Percentiles rank a stretch among this genome's conserved stretches.
Evolutionary conservation across 2,888 invertebrate species (phyloP).

Genomic region (Pilophorus perplexus): DNA sequence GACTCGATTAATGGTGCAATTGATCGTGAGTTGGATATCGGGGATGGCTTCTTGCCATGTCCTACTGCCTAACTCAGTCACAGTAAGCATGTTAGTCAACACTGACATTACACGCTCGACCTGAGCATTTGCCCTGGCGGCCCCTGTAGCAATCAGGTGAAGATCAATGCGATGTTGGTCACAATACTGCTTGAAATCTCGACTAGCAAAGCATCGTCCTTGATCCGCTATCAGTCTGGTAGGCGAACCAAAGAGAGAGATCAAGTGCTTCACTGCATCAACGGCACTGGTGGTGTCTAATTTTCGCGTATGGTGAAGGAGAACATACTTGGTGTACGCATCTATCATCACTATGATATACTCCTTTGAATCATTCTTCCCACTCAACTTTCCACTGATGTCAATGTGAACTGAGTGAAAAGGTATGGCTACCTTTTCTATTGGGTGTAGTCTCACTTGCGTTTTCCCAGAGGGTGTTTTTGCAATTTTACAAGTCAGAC

Average conservation of each 20-base stretch:
- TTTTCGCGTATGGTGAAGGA: slow-evolving; percentile 46
- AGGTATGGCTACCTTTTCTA: slow-evolving; percentile 49
- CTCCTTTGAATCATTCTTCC: slow-evolving; percentile 49
- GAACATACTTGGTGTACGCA: slow-evolving; percentile 18
- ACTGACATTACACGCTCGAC: slow-evolving; percentile 25
- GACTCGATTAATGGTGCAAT: slow-evolving; percentile 10
- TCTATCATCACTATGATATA: slow-evolving; percentile 49
- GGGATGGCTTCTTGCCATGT: slow-evolving; percentile 15
- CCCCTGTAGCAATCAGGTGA: slow-evolving; percentile 49
- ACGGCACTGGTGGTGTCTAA: slow-evolving; percentile 48
- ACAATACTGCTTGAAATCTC: slow-evolving; percentile 45
- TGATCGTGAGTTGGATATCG: slow-evolving; percentile 9
- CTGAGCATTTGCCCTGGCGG: slow-evolving; percentile 48
- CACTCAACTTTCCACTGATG: too few relatives aligned
- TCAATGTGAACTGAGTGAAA: slow-evolving; percentile 50
- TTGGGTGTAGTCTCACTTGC: slow-evolving; percentile 50
- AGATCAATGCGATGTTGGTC: slow-evolving; percentile 35
- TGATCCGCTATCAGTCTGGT: slow-evolving; percentile 44
- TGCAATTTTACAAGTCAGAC: too few relatives aligned
- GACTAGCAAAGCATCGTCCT: slow-evolving; percentile 40
- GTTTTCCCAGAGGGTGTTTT: slow-evolving; percentile 50
- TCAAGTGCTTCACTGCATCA: slow-evolving; percentile 35
- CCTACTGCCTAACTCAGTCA: slow-evolving; percentile 8
- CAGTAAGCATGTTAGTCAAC: slow-evolving; percentile 9
- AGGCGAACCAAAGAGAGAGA: slow-evolving; percentile 46